Base-by-base conservation (phyloP, 2,888 invertebrate genomes). In the Chaetoderma sp. region DNA sequence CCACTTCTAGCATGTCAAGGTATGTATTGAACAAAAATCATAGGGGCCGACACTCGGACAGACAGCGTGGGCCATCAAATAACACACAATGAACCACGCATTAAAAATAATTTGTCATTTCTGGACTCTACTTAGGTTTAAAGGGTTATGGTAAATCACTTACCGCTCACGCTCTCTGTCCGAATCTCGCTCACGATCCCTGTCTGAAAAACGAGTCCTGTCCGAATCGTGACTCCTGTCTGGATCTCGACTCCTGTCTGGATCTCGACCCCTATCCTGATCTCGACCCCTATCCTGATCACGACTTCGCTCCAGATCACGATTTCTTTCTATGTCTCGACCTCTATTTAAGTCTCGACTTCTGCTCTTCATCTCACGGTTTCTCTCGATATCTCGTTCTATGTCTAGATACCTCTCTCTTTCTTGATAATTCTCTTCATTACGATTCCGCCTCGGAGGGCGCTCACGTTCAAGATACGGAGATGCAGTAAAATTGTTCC, bases 211-310 rank as follows among this genome's bases (percentile, higher is more conserved):
- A 60, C 64, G 49, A 23, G 63, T 63, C 25, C 61, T 27, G 16
- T 54, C 54, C 10, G 36, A 21, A 4, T 39, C 67, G 23, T 23
- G 27, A 25, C 47, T 49, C 5, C 65, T 58, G 30, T 45, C 42
- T 66, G 32, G 44, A 61, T 42, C 33, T 32, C 52, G 30, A 49
- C 64, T 49, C 28, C 67, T 57, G 25, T 64, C 70, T 60, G 72
- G 61, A 23, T 69, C 73, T 8, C 71, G 60, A 42, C 54, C 57
- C 18, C 65, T 30, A 32, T 67, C 70, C n/a, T 70, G 57, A 13
- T 72, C 70, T 2, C 58, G 60, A 10, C 44, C 50, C 21, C 33
- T 18, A 44, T 57, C 52, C 16, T 32, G 32, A 21, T 32, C 44
- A 10, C 56, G 27, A 54, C 55, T 28, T 3, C 47, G 16, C n/a